Conservation (phyloP, 1,140 invertebrate species). For the Drosophila pruinosa region DNA sequence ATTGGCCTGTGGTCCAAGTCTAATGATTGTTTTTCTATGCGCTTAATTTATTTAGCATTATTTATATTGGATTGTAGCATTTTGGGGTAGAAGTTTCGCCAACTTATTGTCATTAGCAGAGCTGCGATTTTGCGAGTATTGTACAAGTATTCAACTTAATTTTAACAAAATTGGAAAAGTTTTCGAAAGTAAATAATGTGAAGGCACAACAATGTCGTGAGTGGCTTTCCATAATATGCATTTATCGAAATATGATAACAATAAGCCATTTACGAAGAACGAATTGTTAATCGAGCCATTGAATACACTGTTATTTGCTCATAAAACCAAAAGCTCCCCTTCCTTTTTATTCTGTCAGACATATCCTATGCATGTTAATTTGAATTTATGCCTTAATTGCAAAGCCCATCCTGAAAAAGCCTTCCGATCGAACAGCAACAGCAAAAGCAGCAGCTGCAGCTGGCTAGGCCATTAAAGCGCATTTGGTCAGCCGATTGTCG, state of each 20-base stretch:
- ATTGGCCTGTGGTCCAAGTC: constrained; percentile 55
- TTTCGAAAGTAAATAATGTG: constrained; percentile 12
- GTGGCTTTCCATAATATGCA: not conserved
- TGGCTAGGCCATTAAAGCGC: constrained; percentile 60
- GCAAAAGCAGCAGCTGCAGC: constrained; percentile 44
- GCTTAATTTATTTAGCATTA: constrained; percentile 73
- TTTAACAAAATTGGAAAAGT: constrained; percentile 15
- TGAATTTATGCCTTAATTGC: constrained; percentile 71
- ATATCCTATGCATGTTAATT: constrained; percentile 52
- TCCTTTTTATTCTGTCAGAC: not conserved
- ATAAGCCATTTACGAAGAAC: constrained; percentile 1
- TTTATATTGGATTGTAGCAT: constrained; percentile 47
- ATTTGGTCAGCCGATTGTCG: constrained; percentile 48
- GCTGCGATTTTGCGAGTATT: not conserved
- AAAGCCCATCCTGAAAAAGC: constrained; percentile 21
- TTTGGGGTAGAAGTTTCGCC: not conserved
- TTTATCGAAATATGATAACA: constrained; percentile 4
- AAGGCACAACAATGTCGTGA: not conserved
- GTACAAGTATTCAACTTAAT: constrained; percentile 14
- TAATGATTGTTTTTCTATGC: constrained; percentile 75
- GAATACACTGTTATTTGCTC: not conserved
- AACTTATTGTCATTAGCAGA: constrained; percentile 23
- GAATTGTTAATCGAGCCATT: constrained; percentile 2
- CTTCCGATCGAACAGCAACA: constrained; percentile 50
- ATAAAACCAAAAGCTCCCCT: not conserved